Percentiles rank a stretch among this genome's conserved stretches.
Evolutionary conservation across 2,888 invertebrate genomes (phyloP).

Genomic region (Cheilosia urbana): DNA sequence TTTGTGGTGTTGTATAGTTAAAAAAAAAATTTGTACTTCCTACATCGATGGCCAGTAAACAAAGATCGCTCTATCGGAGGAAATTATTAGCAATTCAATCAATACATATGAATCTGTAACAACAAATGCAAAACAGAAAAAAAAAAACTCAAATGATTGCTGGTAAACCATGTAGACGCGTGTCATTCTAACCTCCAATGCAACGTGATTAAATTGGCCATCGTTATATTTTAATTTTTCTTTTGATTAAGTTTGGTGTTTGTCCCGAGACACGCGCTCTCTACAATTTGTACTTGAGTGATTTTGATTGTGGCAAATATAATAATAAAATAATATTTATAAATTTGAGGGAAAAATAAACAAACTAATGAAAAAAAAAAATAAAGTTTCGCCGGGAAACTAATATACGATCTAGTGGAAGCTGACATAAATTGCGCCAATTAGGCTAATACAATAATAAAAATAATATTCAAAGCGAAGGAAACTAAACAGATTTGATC

Average conservation of each 20-base stretch:
- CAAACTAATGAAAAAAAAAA: neutral
- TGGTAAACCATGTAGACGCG: neutral
- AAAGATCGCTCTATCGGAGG: neutral
- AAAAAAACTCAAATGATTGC: neutral
- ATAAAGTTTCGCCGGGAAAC: conserved; percentile 43
- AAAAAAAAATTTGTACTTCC: conserved; percentile 54
- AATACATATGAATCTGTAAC: neutral
- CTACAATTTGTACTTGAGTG: conserved; percentile 36
- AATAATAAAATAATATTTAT: neutral
- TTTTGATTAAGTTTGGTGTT: conserved; percentile 8
- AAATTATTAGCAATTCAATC: neutral
- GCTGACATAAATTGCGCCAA: conserved; percentile 32
- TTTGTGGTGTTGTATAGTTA: conserved; percentile 12
- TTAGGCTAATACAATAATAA: conserved; percentile 34
- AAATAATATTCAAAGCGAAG: conserved; percentile 15
- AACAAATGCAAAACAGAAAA: neutral
- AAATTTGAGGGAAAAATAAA: neutral
- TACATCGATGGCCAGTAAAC: conserved; percentile 40
- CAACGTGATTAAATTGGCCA: conserved; percentile 36
- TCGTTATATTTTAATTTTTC: conserved; percentile 3
- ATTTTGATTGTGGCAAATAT: neutral
- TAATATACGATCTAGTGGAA: conserved; percentile 54
- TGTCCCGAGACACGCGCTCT: neutral
- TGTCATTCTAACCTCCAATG: conserved; percentile 1
- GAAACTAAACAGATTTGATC: conserved; percentile 5